Percentiles rank a stretch among this genome's conserved stretches.
Evolutionary conservation across 2,888 invertebrate species (phyloP).

Genomic region (Microplitis deprimator): DNA sequence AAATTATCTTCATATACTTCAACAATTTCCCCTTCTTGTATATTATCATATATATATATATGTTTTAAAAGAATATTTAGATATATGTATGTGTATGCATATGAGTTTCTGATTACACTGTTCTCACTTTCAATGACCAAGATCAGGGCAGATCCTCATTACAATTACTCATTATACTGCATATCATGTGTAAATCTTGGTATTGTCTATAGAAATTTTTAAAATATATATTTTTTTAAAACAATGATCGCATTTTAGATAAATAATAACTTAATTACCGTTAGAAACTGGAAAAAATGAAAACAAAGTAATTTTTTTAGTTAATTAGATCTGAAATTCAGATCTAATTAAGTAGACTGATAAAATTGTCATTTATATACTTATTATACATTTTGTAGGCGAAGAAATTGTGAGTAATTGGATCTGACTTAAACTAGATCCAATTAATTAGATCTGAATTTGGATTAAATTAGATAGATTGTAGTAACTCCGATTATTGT

Average conservation of each 20-base stretch:
- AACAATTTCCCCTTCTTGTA: neutral
- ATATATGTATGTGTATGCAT: neutral
- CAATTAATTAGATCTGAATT: too few relatives aligned
- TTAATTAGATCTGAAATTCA: neutral
- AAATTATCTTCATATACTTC: slow-evolving; percentile 28
- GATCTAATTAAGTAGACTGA: neutral
- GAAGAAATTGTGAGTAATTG: too few relatives aligned
- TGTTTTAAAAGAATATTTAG: neutral
- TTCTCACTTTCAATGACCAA: slow-evolving; percentile 26
- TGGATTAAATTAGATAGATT: too few relatives aligned
- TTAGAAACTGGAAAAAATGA: neutral
- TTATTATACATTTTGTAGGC: too few relatives aligned
- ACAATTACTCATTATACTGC: neutral
- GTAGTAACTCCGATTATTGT: too few relatives aligned
- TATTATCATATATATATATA: neutral
- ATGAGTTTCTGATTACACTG: slow-evolving; percentile 9
- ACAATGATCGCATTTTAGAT: neutral
- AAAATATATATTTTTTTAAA: neutral
- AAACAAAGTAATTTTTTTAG: too few relatives aligned
- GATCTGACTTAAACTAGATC: too few relatives aligned
- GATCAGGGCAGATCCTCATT: slow-evolving; percentile 9
- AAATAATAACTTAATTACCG: neutral
- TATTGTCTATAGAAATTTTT: neutral
- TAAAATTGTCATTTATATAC: too few relatives aligned
- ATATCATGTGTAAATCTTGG: neutral